These are phyloP conservation scores for Venusia cambrica DNA, from an alignment of 2,888 invertebrate species.

Conservation along the genomic window DNA sequence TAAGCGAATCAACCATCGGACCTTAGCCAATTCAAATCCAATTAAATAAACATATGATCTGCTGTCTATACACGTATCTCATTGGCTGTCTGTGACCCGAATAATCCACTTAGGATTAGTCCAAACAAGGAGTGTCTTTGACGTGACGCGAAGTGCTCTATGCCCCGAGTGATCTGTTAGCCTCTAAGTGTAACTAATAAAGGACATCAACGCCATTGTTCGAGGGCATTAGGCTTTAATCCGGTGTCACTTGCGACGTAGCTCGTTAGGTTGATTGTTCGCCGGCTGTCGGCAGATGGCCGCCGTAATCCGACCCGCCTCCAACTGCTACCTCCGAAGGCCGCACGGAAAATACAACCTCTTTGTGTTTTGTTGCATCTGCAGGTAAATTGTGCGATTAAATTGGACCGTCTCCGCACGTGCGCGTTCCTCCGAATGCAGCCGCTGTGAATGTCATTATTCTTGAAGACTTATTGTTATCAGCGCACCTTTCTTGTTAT, in stretches of 20 bases:
- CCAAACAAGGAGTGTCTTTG: constrained; percentile 72
- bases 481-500: constrained; percentile 50
- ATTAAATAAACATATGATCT: constrained; percentile 46
- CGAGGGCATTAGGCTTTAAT: constrained; percentile 75
- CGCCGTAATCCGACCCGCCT: constrained; percentile 73
- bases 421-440: constrained; percentile 64
- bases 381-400: constrained; percentile 77
- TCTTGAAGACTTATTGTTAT: constrained; percentile 72
- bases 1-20: constrained; percentile 18
- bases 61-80: constrained; percentile 36
- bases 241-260: constrained; percentile 60
- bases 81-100: constrained; percentile 45
- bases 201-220: constrained; percentile 69
- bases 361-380: constrained; percentile 79
- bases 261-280: constrained; percentile 79
- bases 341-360: constrained; percentile 58
- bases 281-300: constrained; percentile 69
- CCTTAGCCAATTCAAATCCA: constrained; percentile 35
- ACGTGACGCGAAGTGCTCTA: constrained; percentile 66
- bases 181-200: constrained; percentile 70
- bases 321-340: constrained; percentile 37
- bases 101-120: constrained; percentile 77
- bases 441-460: constrained; percentile 67
- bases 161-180: constrained; percentile 73
- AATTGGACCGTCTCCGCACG: constrained; percentile 64